Conservation (phyloP, 53 echinoderm and acorn worm genomes). For the Pentamera pediparva region DNA sequence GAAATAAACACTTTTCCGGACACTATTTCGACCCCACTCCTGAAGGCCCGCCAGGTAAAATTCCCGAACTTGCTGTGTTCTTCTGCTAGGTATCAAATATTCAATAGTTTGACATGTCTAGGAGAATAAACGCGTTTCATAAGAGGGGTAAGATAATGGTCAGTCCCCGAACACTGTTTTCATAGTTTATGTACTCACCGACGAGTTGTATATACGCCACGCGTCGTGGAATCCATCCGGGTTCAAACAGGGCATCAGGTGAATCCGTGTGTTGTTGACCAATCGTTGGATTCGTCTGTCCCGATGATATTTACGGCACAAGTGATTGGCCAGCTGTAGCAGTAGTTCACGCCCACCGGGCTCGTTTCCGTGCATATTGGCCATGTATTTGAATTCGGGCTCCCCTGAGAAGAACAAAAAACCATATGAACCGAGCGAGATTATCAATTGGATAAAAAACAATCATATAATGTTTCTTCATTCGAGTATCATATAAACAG, state of each 20-base stretch:
- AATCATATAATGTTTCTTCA: not conserved
- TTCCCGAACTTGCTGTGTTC: too few relatives aligned
- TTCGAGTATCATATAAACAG: too few relatives aligned
- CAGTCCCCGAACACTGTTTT: not conserved
- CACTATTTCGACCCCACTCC: too few relatives aligned
- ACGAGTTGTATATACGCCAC: conserved; percentile 33
- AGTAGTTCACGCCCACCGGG: conserved; percentile 73
- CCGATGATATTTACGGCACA: conserved; percentile 71
- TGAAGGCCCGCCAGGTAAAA: too few relatives aligned
- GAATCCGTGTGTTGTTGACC: conserved; percentile 73
- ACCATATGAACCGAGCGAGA: too few relatives aligned
- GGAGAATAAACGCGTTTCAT: too few relatives aligned
- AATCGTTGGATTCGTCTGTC: conserved; percentile 63
- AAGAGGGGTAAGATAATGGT: not conserved
- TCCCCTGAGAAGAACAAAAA: conserved; percentile 48
- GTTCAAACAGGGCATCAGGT: conserved; percentile 88
- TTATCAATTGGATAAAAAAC: not conserved
- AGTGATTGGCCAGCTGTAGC: conserved; percentile 60
- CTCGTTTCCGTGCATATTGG: conserved; percentile 99
- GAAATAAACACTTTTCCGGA: too few relatives aligned
- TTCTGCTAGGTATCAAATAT: too few relatives aligned
- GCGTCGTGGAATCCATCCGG: conserved; percentile 89
- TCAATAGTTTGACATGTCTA: too few relatives aligned
- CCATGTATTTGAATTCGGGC: conserved; percentile 95
- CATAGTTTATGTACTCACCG: conserved; percentile 41